phyloP scores from a whole-genome alignment of 2,113 vertebrate species.

The Perca flavescens region DNA sequence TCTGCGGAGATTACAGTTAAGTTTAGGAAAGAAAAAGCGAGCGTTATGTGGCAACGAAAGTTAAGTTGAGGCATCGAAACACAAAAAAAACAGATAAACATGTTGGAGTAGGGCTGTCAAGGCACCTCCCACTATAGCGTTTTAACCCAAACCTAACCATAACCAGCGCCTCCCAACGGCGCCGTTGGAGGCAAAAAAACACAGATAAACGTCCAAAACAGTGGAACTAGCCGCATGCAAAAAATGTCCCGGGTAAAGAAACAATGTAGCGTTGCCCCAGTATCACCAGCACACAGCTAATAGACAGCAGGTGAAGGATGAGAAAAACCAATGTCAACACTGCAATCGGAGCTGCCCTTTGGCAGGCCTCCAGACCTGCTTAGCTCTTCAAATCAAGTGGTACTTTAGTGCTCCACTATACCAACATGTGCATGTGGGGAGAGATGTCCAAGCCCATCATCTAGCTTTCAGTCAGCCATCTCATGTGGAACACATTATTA shows the following conservation, averaged over 20 bases:
- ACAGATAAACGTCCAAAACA: not conserved
- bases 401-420: conserved; percentile 52
- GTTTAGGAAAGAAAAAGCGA: too few species aligned
- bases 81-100: too few species aligned
- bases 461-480: not conserved
- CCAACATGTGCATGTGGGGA: conserved; percentile 43
- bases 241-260: conserved; percentile 32
- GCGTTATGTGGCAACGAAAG: too few species aligned
- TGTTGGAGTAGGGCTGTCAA: too few species aligned
- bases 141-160: too few species aligned
- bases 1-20: too few species aligned
- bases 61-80: too few species aligned
- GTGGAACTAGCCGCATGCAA: conserved; percentile 36
- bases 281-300: conserved; percentile 66
- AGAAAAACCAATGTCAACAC: conserved; percentile 70
- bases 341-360: conserved; percentile 68
- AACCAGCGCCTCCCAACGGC: too few species aligned
- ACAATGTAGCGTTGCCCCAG: conserved; percentile 40
- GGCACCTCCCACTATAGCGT: too few species aligned
- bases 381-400: conserved; percentile 63
- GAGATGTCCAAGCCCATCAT: conserved; percentile 17
- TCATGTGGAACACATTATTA: conserved; percentile 40
- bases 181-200: too few species aligned
- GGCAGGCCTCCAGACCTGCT: conserved; percentile 65
- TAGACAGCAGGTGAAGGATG: conserved; percentile 78